These are phyloP conservation scores for Andrena praecox DNA, from an alignment of 2,888 invertebrate species.

Conservation along the genomic window DNA sequence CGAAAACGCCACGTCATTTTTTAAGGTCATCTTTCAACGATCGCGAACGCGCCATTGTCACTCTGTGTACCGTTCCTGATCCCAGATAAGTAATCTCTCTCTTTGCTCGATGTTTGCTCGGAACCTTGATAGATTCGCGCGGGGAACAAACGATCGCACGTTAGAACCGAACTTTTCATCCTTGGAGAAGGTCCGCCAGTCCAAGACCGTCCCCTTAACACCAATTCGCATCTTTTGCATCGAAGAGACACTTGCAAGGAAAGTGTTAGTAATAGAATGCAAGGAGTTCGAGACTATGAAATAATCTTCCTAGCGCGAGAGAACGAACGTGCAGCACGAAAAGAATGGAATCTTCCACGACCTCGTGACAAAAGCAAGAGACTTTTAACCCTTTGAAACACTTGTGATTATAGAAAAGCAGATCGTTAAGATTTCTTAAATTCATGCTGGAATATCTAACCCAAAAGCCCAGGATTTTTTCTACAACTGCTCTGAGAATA, in stretches of 20 bases:
- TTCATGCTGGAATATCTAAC: not conserved
- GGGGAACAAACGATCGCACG: conserved; percentile 48
- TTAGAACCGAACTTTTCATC: conserved; percentile 43
- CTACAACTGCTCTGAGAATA: conserved; percentile 10
- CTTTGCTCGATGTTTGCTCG: conserved; percentile 71
- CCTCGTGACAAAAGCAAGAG: not conserved
- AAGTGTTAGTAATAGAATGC: not conserved
- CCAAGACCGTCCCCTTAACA: not conserved
- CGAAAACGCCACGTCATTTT: conserved; percentile 63
- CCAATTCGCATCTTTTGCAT: not conserved
- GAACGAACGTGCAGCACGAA: not conserved
- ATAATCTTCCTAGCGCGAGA: not conserved
- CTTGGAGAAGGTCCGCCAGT: not conserved
- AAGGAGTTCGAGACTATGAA: not conserved
- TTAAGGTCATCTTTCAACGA: conserved; percentile 64
- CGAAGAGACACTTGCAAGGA: not conserved
- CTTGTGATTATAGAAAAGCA: not conserved
- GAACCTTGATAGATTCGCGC: conserved; percentile 62
- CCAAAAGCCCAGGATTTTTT: not conserved
- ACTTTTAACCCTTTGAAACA: not conserved
- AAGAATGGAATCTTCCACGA: conserved; percentile 10
- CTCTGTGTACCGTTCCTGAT: conserved; percentile 57
- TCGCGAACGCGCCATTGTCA: conserved; percentile 62
- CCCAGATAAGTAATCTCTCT: conserved; percentile 75
- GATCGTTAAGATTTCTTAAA: not conserved